phyloP scores from a whole-genome alignment of 2,888 invertebrate genomes.

The Schizotus pectinicornis region DNA sequence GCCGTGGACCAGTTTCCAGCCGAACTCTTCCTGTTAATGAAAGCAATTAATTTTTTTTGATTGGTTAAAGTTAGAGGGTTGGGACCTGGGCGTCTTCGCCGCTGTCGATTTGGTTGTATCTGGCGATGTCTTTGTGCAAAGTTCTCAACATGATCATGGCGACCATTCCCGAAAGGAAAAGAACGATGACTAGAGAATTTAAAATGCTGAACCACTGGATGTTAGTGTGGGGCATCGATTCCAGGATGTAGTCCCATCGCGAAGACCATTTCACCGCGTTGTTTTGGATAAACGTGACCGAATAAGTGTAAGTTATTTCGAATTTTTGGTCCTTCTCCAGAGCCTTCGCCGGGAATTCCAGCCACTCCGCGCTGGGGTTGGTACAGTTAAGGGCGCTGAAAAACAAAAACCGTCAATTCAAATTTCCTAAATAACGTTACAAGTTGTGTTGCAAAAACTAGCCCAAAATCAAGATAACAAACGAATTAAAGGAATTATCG shows the following conservation, averaged over 20 bases:
- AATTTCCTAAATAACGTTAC: too few relatives aligned
- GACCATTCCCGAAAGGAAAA: slow-evolving; percentile 98
- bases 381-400: slow-evolving; percentile 61
- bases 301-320: slow-evolving; percentile 84
- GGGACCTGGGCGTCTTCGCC: slow-evolving; percentile 90
- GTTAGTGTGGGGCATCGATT: slow-evolving; percentile 97
- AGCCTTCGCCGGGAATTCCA: slow-evolving; percentile 71
- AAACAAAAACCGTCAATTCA: slow-evolving; percentile 20
- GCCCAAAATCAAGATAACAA: too few relatives aligned
- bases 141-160: slow-evolving; percentile 98
- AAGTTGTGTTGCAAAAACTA: too few relatives aligned
- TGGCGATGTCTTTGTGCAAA: slow-evolving; percentile 96
- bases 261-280: slow-evolving; percentile 96
- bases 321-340: slow-evolving; percentile 61
- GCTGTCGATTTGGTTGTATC: slow-evolving; percentile 95
- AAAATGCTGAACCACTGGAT: slow-evolving; percentile 99
- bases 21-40: slow-evolving; percentile 81
- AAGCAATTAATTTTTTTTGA: background rate
- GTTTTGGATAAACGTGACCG: slow-evolving; percentile 79
- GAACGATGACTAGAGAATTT: slow-evolving; percentile 95
- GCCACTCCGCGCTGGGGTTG: slow-evolving; percentile 63
- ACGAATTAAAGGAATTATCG: too few relatives aligned
- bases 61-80: background rate
- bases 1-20: slow-evolving; percentile 98
- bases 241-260: slow-evolving; percentile 98